A percentile compares a stretch with the other conserved stretches of the same genome.
phyloP scores from a whole-genome alignment of 2,113 vertebrate species.

The Boulengeromyrus knoepffleri region DNA sequence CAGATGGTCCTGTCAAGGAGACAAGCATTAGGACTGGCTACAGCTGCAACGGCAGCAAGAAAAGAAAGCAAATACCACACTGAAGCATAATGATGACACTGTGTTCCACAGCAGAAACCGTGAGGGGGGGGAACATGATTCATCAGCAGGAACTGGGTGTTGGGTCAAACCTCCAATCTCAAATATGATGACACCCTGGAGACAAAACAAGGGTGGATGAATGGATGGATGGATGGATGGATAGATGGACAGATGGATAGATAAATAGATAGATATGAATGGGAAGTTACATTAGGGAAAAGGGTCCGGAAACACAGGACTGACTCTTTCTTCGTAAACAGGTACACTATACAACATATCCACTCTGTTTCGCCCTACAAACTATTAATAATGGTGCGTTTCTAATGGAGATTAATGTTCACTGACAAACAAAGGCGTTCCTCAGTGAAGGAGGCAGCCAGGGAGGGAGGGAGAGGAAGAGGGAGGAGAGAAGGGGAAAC shows the following conservation, averaged over 20 bases:
- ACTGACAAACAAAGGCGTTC: slow-evolving; percentile 15
- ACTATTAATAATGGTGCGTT: slow-evolving; percentile 21
- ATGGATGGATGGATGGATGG: not conserved
- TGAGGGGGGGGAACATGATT: not conserved
- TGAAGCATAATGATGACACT: not conserved
- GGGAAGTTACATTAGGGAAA: not conserved
- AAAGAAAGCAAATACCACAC: not conserved
- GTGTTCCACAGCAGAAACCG: not conserved
- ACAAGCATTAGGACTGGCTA: not conserved
- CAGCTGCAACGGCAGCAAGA: not conserved
- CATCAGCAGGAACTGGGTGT: not conserved
- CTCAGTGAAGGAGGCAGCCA: slow-evolving; percentile 11
- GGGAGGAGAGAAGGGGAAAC: not conserved
- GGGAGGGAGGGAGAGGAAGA: not conserved
- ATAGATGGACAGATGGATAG: not conserved
- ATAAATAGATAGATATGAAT: not conserved
- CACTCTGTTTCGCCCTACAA: slow-evolving; percentile 19
- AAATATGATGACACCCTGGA: slow-evolving; percentile 1
- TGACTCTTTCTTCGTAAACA: slow-evolving; percentile 2
- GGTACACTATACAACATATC: not conserved
- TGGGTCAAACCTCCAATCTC: not conserved
- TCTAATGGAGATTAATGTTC: slow-evolving; percentile 30
- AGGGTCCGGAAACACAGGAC: not conserved
- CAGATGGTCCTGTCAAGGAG: not conserved
- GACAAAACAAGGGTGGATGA: not conserved